Percentiles rank a stretch among this genome's conserved stretches.
These are phyloP conservation scores for Cydia pomonella DNA, from an alignment of 1,140 invertebrate species.

Conservation along the genomic window DNA sequence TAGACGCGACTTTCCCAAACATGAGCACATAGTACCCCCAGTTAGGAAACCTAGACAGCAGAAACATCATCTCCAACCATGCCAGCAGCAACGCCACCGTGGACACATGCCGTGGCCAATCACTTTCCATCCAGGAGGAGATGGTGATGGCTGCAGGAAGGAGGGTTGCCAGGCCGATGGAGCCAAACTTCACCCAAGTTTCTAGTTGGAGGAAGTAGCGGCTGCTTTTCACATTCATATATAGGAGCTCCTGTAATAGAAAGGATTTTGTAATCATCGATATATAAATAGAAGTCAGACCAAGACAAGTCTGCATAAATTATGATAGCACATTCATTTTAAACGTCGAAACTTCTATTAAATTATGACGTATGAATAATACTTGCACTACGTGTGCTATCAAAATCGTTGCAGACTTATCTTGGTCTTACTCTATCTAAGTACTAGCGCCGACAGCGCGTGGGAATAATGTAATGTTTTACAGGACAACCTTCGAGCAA, in stretches of 20 bases:
- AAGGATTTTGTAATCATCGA: slow-evolving; percentile 51
- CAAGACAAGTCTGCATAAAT: too few species aligned
- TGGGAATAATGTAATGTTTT: too few species aligned
- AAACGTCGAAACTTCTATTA: too few species aligned
- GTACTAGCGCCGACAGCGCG: too few species aligned
- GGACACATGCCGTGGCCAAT: slow-evolving; percentile 79
- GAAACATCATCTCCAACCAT: slow-evolving; percentile 81
- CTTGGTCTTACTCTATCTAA: too few species aligned
- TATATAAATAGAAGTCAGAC: too few species aligned
- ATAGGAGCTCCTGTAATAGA: slow-evolving; percentile 77
- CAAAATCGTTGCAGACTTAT: too few species aligned
- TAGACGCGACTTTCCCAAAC: slow-evolving; percentile 78
- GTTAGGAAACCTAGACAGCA: slow-evolving; percentile 79
- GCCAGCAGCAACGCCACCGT: slow-evolving; percentile 77
- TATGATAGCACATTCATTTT: too few species aligned
- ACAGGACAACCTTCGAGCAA: too few species aligned
- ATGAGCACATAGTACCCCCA: slow-evolving; percentile 80
- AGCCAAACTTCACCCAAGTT: slow-evolving; percentile 76
- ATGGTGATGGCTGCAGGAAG: slow-evolving; percentile 53
- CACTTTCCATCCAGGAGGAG: slow-evolving; percentile 41
- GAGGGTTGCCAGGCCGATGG: slow-evolving; percentile 57
- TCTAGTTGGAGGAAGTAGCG: slow-evolving; percentile 75
- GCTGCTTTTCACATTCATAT: slow-evolving; percentile 67
- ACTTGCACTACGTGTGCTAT: too few species aligned
- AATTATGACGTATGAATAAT: too few species aligned